A percentile compares a stretch with the other conserved stretches of the same genome.
Conservation (phyloP, 2,888 invertebrate species). For the Emesis castigata region DNA sequence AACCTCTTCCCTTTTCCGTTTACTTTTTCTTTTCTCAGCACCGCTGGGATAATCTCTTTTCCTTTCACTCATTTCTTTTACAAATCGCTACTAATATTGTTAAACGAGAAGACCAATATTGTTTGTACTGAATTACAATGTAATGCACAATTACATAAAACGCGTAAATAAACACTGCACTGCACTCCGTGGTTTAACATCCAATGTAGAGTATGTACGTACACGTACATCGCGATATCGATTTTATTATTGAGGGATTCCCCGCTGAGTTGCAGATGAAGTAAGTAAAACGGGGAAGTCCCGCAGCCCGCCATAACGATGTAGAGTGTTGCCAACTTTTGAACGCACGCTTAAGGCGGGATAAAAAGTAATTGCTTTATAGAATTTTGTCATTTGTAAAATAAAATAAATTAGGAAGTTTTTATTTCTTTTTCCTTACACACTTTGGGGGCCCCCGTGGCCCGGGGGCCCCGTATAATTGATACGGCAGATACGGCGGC, state of each 20-base stretch:
- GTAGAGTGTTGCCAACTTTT: no score
- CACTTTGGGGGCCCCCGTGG: no score
- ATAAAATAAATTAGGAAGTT: neutral
- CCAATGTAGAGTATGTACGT: neutral
- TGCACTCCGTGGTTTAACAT: neutral
- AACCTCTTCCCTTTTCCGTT: neutral
- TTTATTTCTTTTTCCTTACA: no score
- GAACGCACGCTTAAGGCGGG: neutral
- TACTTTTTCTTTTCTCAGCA: slow-evolving; percentile 5
- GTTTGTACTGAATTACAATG: slow-evolving; percentile 1
- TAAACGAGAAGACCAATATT: neutral
- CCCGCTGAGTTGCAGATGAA: neutral
- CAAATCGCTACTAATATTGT: slow-evolving; percentile 14
- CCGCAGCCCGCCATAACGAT: neutral
- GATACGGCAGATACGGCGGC: no score
- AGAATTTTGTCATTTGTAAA: neutral
- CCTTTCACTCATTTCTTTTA: slow-evolving; percentile 21
- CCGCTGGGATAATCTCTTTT: slow-evolving; percentile 19
- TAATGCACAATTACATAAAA: neutral
- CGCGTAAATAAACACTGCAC: neutral
- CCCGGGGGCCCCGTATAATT: no score
- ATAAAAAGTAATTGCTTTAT: neutral
- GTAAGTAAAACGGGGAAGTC: no score
- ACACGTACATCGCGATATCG: neutral
- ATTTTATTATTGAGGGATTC: slow-evolving; percentile 12